A percentile compares a stretch with the other conserved stretches of the same genome.
Conservation (phyloP, 2,888 invertebrate genomes). For the Druceiella hillmani region DNA sequence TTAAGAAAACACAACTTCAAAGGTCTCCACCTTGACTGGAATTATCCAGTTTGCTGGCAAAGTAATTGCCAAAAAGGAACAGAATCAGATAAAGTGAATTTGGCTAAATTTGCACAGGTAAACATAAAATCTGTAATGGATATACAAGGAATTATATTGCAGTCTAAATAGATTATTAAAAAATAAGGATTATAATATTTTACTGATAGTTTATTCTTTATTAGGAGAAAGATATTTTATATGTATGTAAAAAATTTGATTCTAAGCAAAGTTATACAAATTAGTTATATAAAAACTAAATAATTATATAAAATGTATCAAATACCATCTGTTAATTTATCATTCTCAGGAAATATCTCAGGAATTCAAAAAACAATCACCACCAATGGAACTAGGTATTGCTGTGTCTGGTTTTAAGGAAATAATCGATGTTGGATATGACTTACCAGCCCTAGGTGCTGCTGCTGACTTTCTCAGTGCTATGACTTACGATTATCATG, state of each 20-base stretch:
- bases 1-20: slow-evolving; percentile 71
- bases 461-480: slow-evolving; percentile 75
- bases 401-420: slow-evolving; percentile 88
- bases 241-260: too few species aligned
- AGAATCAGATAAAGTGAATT: slow-evolving; percentile 70
- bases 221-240: too few species aligned
- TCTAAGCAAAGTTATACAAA: too few species aligned
- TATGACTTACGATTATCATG: slow-evolving; percentile 87
- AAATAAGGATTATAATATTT: too few species aligned
- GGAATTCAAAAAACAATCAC: slow-evolving; percentile 56
- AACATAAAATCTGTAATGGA: slow-evolving; percentile 18
- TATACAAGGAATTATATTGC: too few species aligned
- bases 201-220: too few species aligned
- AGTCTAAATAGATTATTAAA: too few species aligned
- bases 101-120: slow-evolving; percentile 69
- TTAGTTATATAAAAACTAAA: too few species aligned
- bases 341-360: slow-evolving; percentile 55
- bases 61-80: slow-evolving; percentile 82
- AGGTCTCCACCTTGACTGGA: slow-evolving; percentile 91
- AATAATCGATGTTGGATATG: slow-evolving; percentile 83
- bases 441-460: slow-evolving; percentile 62
- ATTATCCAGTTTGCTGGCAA: slow-evolving; percentile 92
- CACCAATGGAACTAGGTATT: slow-evolving; percentile 70
- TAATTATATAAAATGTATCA: too few species aligned
- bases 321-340: too few species aligned